These are phyloP conservation scores for Penaeus monodon DNA, from an alignment of 2,888 invertebrate genomes.

Conservation along the genomic window DNA sequence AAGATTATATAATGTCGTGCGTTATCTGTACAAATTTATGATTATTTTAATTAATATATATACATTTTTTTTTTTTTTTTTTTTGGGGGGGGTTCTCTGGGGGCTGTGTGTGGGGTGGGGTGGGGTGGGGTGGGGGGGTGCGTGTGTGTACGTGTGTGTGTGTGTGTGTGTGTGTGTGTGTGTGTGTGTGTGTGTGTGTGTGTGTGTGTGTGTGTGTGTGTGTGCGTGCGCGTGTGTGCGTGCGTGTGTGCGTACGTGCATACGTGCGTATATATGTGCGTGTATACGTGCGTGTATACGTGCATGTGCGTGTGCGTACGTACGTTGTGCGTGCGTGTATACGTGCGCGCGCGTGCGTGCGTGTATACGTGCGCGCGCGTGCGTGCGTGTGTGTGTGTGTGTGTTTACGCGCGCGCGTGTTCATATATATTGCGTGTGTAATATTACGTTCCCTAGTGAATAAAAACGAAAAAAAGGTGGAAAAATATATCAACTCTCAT, in stretches of 20 bases:
- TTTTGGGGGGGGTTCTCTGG: background rate
- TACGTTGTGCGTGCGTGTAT: slow-evolving; percentile 11
- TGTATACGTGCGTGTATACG: slow-evolving; percentile 22
- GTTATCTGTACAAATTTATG: no score
- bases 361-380: slow-evolving; percentile 6
- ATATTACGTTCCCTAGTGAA: background rate
- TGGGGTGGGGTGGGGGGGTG: background rate
- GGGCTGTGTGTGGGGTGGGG: background rate
- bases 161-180: background rate
- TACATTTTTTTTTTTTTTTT: no score
- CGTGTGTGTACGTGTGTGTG: background rate
- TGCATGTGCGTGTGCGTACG: slow-evolving; percentile 21
- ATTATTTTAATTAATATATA: no score
- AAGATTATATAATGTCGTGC: no score
- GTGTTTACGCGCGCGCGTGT: background rate
- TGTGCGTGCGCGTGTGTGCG: background rate
- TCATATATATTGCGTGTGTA: background rate
- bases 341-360: background rate
- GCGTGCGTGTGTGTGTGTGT: background rate
- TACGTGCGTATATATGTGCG: background rate
- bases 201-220: background rate
- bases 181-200: slow-evolving; percentile 3
- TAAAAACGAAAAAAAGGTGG: no score
- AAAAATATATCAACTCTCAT: no score
- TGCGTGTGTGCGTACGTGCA: no score